These are phyloP conservation scores for Chymomyza fuscimana DNA, from an alignment of 2,888 invertebrate species.

Conservation along the genomic window DNA sequence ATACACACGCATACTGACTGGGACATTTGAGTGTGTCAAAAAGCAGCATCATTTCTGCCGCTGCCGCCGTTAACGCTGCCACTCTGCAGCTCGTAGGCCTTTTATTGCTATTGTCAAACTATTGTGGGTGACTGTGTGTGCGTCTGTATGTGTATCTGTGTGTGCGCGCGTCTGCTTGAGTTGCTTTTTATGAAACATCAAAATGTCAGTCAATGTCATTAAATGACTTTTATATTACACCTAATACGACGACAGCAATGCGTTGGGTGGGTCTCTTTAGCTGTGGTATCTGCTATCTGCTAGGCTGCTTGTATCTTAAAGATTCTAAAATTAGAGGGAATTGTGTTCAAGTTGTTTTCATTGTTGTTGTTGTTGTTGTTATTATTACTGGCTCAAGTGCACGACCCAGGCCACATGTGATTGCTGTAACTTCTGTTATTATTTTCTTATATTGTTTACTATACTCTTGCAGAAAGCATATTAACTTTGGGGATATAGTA, in stretches of 20 bases:
- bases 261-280: neutral
- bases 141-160: constrained; percentile 21
- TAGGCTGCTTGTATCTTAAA: constrained; percentile 75
- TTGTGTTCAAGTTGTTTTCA: constrained; percentile 44
- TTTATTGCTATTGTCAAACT: constrained; percentile 74
- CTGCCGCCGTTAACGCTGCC: neutral
- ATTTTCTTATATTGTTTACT: neutral
- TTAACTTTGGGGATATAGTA: neutral
- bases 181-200: constrained; percentile 76
- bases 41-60: neutral
- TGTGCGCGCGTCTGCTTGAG: constrained; percentile 34
- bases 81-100: constrained; percentile 53
- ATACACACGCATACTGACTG: constrained; percentile 38
- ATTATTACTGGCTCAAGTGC: constrained; percentile 29
- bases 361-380: constrained; percentile 40
- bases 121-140: constrained; percentile 52
- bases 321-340: constrained; percentile 74
- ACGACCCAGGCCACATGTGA: constrained; percentile 37
- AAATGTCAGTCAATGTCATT: constrained; percentile 76
- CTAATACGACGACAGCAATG: constrained; percentile 73
- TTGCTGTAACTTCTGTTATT: constrained; percentile 32
- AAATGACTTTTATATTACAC: constrained; percentile 77
- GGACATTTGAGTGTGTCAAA: constrained; percentile 15
- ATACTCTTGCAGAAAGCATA: neutral
- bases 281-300: constrained; percentile 6